Percentiles rank a stretch among this genome's conserved stretches.
These are phyloP conservation scores for Fulmarus glacialis DNA, from an alignment of 2,113 vertebrate genomes.

Conservation along the genomic window DNA sequence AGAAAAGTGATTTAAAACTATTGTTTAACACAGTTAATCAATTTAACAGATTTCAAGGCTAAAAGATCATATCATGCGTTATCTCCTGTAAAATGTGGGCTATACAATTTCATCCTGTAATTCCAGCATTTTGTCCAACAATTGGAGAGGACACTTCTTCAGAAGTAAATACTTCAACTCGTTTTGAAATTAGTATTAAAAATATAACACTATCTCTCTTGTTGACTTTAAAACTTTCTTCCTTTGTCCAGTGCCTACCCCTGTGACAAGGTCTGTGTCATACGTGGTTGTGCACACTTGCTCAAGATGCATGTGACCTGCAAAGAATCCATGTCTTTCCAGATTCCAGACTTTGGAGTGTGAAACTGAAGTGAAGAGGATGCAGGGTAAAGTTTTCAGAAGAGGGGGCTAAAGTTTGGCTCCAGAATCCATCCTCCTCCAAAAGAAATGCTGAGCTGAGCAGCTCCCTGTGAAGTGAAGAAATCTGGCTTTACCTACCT, in stretches of 20 bases:
- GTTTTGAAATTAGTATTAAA: not conserved
- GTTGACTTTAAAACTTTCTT: not conserved
- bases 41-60: not conserved
- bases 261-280: not conserved
- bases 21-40: conserved; percentile 24
- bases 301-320: not conserved
- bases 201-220: not conserved
- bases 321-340: not conserved
- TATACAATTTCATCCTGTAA: not conserved
- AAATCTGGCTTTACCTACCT: not conserved
- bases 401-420: not conserved
- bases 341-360: not conserved
- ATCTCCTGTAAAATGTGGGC: not conserved
- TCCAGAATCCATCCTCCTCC: not conserved
- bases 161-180: not conserved
- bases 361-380: not conserved
- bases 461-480: not conserved
- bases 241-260: not conserved
- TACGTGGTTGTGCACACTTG: not conserved
- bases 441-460: not conserved
- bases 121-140: not conserved
- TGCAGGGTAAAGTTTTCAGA: not conserved
- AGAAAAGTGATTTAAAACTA: conserved; percentile 15
- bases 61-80: not conserved
- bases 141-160: not conserved